Percentiles rank a stretch among this genome's conserved stretches.
These are phyloP conservation scores for Perizoma flavofasciatum DNA, from an alignment of 2,888 invertebrate genomes.

Conservation along the genomic window DNA sequence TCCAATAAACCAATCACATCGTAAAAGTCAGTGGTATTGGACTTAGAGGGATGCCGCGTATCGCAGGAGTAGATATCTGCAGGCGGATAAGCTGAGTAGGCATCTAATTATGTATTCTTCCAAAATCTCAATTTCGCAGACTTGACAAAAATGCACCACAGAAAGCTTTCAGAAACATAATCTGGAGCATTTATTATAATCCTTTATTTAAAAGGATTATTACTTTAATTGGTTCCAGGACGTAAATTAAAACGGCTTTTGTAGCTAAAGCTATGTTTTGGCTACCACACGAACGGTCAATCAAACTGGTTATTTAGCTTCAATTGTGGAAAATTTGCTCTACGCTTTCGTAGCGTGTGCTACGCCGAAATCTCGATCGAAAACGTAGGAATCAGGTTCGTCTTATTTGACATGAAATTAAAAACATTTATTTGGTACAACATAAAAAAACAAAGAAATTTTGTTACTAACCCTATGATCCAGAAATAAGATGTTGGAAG, in stretches of 20 bases:
- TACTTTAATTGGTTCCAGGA: conserved; percentile 76
- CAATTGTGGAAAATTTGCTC: not conserved
- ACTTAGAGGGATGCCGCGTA: too few species aligned
- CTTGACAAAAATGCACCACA: not conserved
- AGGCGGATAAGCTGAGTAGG: too few species aligned
- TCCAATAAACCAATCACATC: too few species aligned
- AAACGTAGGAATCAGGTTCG: not conserved
- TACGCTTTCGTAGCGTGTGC: conserved; percentile 2
- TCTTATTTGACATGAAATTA: too few species aligned
- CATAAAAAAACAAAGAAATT: too few species aligned
- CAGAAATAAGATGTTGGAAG: too few species aligned
- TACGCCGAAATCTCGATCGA: not conserved
- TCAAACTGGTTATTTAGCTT: conserved; percentile 18
- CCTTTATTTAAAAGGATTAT: conserved; percentile 69
- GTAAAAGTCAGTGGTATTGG: too few species aligned
- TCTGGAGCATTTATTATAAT: conserved; percentile 60
- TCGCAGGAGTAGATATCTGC: too few species aligned
- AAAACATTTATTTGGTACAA: too few species aligned
- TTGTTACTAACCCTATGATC: too few species aligned
- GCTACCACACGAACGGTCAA: not conserved
- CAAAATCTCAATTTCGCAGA: too few species aligned
- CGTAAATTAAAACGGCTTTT: conserved; percentile 58
- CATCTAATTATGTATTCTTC: too few species aligned
- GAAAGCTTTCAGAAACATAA: conserved; percentile 42
- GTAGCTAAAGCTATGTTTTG: conserved; percentile 42